phyloP scores from a whole-genome alignment of 2,113 vertebrate genomes.

The Burhinus oedicnemus region DNA sequence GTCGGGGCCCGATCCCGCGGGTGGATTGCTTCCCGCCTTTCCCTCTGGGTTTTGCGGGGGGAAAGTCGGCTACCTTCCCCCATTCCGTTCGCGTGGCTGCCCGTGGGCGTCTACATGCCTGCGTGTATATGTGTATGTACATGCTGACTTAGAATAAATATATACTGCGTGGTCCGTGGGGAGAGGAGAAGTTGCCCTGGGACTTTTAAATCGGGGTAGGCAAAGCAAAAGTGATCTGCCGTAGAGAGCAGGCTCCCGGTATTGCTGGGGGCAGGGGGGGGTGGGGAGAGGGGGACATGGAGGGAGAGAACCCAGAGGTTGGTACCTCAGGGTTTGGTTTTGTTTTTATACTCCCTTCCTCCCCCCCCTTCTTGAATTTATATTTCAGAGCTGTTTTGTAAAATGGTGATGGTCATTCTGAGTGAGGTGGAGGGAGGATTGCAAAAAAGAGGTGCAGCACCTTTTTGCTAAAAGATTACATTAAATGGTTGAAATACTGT shows the following conservation, averaged over 20 bases:
- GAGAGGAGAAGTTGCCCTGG: background rate
- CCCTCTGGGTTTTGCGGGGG: too few species aligned
- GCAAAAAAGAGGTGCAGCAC: background rate
- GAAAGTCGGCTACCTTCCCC: rapidly evolving
- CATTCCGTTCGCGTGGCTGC: background rate
- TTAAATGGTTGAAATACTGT: background rate
- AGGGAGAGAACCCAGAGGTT: background rate
- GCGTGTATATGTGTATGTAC: rapidly evolving
- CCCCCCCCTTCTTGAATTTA: rapidly evolving
- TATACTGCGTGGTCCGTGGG: background rate
- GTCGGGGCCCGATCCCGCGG: background rate
- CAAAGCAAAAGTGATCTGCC: background rate
- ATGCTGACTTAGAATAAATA: rapidly evolving
- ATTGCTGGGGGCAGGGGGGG: too few species aligned
- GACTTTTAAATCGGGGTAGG: background rate
- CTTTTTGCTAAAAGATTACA: background rate
- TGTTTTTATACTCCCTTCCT: rapidly evolving
- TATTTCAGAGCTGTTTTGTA: background rate
- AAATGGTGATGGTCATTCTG: background rate
- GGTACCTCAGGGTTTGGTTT: background rate
- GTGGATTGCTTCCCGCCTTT: background rate
- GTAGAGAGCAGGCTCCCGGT: background rate
- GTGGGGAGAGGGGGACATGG: background rate
- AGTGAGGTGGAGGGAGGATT: background rate
- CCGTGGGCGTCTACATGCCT: background rate